Base-by-base conservation (phyloP, 2,888 invertebrate species). In the Meiosimyza decipiens region DNA sequence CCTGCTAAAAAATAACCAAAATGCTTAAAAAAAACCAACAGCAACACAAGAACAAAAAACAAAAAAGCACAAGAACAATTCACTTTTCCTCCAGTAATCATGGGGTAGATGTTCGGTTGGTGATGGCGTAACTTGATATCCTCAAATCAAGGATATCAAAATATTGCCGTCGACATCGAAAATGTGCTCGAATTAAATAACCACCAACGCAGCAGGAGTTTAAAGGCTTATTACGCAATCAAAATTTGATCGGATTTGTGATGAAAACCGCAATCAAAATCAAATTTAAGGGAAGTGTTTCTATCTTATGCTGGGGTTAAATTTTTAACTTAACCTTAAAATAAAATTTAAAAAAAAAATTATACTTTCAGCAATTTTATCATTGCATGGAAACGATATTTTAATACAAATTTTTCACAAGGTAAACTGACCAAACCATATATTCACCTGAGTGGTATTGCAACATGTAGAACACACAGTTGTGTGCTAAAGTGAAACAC, bases 1-100 rank as follows among this genome's bases (percentile, higher is more conserved):
- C 79, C 79, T 72, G 73, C 75, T 77, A 72, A 71, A 71, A 74
- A 73, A 73, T 67, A 73, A 75, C 74, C 65, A 67, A 74, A 65
- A 22, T 62, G 62, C 73, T 65, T 63, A 73, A 76, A 70, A 60
- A 40, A 52, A 16, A 52, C 57, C 40, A 63, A 63, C 63, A 63
- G 18, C 50, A 18, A 18, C 50, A 16, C 47, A 63, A 60, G 11
- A 47, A 63, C 63, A 18, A 13, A 40, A 9, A 63, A 63, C 47
- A 40, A 47, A n/a, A 63, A 63, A 16, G 49, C n/a, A n/a, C 63
- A 1, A 13, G 16, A 33, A 12, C 64, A 51, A 51, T 22, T 9
- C 28, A 52, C 33, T 16, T 54, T 40, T 66, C 40, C 54, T 66
- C 18, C n/a, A 40, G 33, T 18, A 28, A 22, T 51, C 52, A 15